A percentile compares a stretch with the other conserved stretches of the same genome.
These are phyloP conservation scores for Clarias fuscus DNA, from an alignment of 2,797 vertebrate species.

Conservation along the genomic window DNA sequence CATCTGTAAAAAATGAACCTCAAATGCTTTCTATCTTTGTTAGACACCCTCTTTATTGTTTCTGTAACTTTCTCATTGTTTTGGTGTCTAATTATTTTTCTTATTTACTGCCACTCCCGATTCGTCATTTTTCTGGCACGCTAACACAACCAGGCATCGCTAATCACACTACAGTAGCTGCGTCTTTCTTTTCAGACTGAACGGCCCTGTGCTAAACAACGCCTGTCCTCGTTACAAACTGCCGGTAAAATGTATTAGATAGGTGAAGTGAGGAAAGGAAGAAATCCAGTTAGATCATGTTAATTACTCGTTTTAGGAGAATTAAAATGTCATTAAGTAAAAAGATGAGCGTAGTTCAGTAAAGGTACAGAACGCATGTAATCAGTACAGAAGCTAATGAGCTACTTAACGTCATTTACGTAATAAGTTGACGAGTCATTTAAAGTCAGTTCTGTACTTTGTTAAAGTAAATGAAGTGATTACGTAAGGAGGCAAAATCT, in stretches of 20 bases:
- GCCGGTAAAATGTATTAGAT: not conserved
- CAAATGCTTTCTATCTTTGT: not conserved
- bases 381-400: not conserved
- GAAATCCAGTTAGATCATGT: not conserved
- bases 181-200: not conserved
- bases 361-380: too few species aligned
- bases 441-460: not conserved
- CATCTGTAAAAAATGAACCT: too few species aligned
- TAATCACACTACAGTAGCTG: not conserved
- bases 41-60: not conserved
- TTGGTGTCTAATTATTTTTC: not conserved
- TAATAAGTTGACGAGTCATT: not conserved
- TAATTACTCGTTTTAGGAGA: too few species aligned
- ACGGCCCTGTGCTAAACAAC: not conserved
- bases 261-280: not conserved
- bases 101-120: not conserved
- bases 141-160: not conserved
- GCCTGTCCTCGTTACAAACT: not conserved
- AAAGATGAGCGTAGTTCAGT: not conserved
- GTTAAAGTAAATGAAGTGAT: not conserved
- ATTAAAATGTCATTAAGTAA: not conserved
- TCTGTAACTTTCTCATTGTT: not conserved
- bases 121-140: not conserved
- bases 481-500: not conserved
- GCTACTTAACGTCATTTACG: not conserved